Evolutionary conservation across 2,888 invertebrate genomes (phyloP).

Genomic region (Epistrophe eligans): DNA sequence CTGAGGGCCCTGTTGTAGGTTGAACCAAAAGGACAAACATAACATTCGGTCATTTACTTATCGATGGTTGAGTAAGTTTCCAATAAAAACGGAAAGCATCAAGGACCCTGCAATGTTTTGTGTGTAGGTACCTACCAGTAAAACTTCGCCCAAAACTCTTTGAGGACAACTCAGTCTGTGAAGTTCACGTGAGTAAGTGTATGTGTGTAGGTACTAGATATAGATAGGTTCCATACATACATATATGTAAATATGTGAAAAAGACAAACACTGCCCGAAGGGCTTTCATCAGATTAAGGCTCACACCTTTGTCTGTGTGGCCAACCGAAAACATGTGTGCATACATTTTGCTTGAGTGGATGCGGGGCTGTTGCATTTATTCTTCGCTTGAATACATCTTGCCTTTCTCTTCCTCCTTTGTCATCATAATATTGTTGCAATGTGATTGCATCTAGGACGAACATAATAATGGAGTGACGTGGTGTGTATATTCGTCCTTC

Average conservation of each 20-base stretch:
- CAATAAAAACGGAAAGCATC: conserved; percentile 60
- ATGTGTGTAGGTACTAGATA: too few relatives aligned
- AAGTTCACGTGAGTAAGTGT: conserved; percentile 30
- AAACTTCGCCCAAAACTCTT: background rate
- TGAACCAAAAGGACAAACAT: conserved; percentile 66
- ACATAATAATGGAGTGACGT: conserved; percentile 34
- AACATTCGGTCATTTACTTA: conserved; percentile 73
- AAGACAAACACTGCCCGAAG: conserved; percentile 56
- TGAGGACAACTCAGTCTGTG: background rate
- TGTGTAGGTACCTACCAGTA: background rate
- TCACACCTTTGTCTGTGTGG: conserved; percentile 68
- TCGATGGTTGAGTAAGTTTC: conserved; percentile 75
- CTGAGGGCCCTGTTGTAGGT: conserved; percentile 24
- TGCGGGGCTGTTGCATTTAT: conserved; percentile 36
- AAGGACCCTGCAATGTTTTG: conserved; percentile 26
- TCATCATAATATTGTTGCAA: background rate
- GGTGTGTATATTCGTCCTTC: background rate
- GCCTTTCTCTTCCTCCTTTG: background rate
- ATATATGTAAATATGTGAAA: background rate
- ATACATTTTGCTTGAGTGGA: conserved; percentile 37
- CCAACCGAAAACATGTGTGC: conserved; percentile 72
- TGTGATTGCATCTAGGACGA: conserved; percentile 33
- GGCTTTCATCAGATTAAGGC: conserved; percentile 68
- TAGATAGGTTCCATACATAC: background rate
- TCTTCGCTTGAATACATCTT: background rate